A percentile compares a stretch with the other conserved stretches of the same genome.
phyloP scores from a whole-genome alignment of 1,140 invertebrate species.

The Eurosta solidaginis region DNA sequence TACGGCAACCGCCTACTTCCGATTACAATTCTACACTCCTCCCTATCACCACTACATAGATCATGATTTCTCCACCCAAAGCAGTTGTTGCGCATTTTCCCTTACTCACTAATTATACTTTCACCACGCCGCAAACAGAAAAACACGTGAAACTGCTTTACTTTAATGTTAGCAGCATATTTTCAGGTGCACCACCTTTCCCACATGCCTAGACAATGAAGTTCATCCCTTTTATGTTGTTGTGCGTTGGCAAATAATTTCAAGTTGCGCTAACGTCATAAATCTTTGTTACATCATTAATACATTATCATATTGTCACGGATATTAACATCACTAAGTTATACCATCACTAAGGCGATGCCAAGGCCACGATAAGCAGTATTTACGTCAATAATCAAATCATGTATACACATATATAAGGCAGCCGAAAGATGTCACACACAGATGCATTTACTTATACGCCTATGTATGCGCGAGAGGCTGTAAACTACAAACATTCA shows the following conservation, averaged over 20 bases:
- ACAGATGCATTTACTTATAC: too few species aligned
- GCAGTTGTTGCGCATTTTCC: not conserved
- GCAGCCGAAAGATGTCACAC: too few species aligned
- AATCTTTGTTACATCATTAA: constrained; percentile 20
- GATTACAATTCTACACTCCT: too few species aligned
- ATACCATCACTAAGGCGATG: too few species aligned
- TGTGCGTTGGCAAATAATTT: not conserved
- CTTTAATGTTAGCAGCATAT: not conserved
- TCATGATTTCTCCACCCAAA: not conserved
- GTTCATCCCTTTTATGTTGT: not conserved
- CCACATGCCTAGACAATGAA: too few species aligned
- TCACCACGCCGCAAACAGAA: not conserved
- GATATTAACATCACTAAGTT: too few species aligned
- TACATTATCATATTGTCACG: constrained; percentile 1
- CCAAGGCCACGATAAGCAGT: too few species aligned
- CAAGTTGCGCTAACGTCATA: constrained; percentile 12
- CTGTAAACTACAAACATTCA: too few species aligned
- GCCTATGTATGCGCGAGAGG: too few species aligned
- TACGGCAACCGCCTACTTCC: too few species aligned
- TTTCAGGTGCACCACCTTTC: not conserved
- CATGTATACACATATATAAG: too few species aligned
- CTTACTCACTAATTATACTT: not conserved
- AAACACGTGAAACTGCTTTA: constrained; percentile 9
- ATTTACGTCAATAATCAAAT: too few species aligned
- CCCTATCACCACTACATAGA: not conserved